A percentile compares a stretch with the other conserved stretches of the same genome.
phyloP scores from a whole-genome alignment of 2,888 invertebrate genomes.

The Hirtodrosophila alboralis region DNA sequence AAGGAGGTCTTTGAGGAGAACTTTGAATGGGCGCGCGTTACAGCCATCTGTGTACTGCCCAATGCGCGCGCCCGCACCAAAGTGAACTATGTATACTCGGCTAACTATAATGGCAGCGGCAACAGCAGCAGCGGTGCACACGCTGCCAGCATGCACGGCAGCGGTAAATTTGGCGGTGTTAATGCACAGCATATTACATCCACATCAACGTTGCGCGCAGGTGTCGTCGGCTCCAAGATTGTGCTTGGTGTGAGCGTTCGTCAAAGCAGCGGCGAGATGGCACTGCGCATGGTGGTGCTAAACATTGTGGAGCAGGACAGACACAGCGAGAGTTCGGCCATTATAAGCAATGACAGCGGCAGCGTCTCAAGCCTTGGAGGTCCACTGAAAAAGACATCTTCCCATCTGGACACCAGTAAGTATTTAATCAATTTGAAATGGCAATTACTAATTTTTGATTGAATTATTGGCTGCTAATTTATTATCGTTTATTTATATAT shows the following conservation, averaged over 20 bases:
- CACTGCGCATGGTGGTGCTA: slow-evolving; percentile 78
- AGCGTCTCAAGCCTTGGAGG: slow-evolving; percentile 61
- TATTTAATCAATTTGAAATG: background rate
- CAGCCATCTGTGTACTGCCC: slow-evolving; percentile 91
- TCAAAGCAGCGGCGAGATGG: slow-evolving; percentile 73
- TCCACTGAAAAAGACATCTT: slow-evolving; percentile 63
- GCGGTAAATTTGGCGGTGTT: slow-evolving; percentile 51
- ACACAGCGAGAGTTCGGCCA: slow-evolving; percentile 54
- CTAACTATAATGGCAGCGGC: slow-evolving; percentile 59
- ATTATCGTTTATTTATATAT: no score
- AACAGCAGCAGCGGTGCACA: slow-evolving; percentile 42
- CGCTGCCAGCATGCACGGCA: slow-evolving; percentile 34
- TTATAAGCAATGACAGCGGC: slow-evolving; percentile 62
- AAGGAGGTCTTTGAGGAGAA: slow-evolving; percentile 80
- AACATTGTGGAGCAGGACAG: slow-evolving; percentile 78
- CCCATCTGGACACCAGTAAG: slow-evolving; percentile 58
- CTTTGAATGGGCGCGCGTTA: slow-evolving; percentile 85
- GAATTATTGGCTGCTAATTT: no score
- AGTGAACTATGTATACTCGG: slow-evolving; percentile 73
- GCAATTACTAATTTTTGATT: no score
- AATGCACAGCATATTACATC: slow-evolving; percentile 75
- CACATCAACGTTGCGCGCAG: slow-evolving; percentile 78
- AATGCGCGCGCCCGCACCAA: slow-evolving; percentile 83
- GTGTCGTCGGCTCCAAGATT: slow-evolving; percentile 81
- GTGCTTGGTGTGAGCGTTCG: slow-evolving; percentile 79